phyloP scores from a whole-genome alignment of 2,797 vertebrate genomes.

The Enteromius radiatus region DNA sequence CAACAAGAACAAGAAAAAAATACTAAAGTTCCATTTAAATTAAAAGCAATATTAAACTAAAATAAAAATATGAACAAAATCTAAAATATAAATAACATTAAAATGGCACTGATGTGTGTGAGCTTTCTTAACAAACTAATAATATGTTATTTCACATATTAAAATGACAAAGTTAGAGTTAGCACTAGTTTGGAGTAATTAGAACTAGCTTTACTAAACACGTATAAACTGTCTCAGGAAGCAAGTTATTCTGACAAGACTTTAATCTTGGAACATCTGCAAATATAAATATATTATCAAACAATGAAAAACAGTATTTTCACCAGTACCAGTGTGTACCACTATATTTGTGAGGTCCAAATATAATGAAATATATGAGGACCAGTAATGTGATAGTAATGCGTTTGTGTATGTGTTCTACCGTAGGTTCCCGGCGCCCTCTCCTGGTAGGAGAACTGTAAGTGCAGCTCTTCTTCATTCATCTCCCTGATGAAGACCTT shows the following conservation, averaged over 20 bases:
- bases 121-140: neutral
- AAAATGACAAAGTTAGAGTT: neutral
- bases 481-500: slow-evolving; percentile 94
- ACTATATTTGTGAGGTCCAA: neutral
- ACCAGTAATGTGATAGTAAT: neutral
- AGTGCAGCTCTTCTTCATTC: slow-evolving; percentile 90
- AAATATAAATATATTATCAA: neutral
- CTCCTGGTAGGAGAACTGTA: slow-evolving; percentile 91
- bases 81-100: neutral
- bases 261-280: neutral
- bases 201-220: neutral
- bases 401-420: slow-evolving; percentile 67
- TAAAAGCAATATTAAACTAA: neutral
- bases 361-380: neutral
- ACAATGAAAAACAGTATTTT: neutral
- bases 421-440: slow-evolving; percentile 84
- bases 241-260: neutral
- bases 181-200: neutral
- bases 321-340: too few species aligned
- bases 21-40: neutral
- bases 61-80: neutral
- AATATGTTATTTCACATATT: neutral
- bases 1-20: neutral
- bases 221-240: neutral
- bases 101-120: neutral